Percentiles rank a stretch among this genome's conserved stretches.
Evolutionary conservation across 2,888 invertebrate genomes (phyloP).

Genomic region (Melieria omissa): DNA sequence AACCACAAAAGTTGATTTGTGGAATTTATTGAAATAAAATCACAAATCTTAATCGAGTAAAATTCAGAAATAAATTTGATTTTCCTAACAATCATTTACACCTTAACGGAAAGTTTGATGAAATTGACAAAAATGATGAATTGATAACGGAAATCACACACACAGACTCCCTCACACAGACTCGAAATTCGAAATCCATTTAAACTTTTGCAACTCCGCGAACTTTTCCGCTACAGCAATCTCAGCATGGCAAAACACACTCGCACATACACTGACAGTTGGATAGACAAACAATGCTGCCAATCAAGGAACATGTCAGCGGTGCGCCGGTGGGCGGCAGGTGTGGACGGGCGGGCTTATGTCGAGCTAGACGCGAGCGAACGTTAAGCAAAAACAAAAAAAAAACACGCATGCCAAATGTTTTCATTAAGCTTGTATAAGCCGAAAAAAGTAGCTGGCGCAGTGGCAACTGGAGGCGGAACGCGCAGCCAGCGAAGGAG

Average conservation of each 20-base stretch:
- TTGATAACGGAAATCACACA: neutral
- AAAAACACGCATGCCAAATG: neutral
- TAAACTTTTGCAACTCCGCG: constrained; percentile 5
- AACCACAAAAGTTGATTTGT: too few relatives aligned
- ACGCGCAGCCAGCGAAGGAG: neutral
- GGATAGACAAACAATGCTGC: neutral
- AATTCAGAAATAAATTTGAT: too few relatives aligned
- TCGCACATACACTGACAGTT: neutral
- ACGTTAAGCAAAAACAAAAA: neutral
- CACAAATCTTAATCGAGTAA: too few relatives aligned
- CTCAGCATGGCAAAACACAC: neutral
- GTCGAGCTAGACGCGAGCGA: neutral
- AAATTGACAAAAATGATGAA: neutral
- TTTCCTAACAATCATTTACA: too few relatives aligned
- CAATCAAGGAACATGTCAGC: constrained; percentile 6
- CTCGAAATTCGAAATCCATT: constrained; percentile 12
- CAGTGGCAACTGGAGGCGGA: neutral
- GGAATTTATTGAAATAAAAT: too few relatives aligned
- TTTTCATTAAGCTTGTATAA: constrained; percentile 1
- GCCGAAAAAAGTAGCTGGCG: neutral
- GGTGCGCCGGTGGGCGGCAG: neutral
- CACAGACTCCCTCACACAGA: neutral
- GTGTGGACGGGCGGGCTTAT: neutral
- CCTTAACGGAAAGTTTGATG: too few relatives aligned
- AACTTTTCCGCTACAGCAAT: neutral